These are phyloP conservation scores for Auanema freiburgensis DNA, from an alignment of 2,888 invertebrate genomes.

Conservation along the genomic window DNA sequence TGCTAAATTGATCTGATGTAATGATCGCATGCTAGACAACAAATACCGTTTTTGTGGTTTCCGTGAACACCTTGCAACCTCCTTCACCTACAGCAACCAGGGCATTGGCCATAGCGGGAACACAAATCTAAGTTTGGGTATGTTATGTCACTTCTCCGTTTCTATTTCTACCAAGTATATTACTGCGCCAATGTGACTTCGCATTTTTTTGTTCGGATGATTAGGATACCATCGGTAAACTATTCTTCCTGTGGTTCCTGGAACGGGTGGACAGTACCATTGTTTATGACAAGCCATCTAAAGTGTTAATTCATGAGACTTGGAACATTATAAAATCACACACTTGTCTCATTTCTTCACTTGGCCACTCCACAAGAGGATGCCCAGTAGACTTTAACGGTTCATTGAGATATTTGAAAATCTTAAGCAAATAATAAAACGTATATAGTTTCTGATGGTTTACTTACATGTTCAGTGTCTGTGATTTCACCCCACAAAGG, in stretches of 20 bases:
- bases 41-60: no score
- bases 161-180: constrained; percentile 38
- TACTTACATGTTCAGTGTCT: constrained; percentile 28
- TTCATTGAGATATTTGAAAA: constrained; percentile 55
- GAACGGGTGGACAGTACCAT: constrained; percentile 33
- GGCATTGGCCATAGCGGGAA: constrained; percentile 36
- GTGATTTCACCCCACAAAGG: constrained; percentile 27
- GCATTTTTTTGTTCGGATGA: constrained; percentile 82
- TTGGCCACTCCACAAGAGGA: constrained; percentile 83
- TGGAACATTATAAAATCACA: constrained; percentile 1
- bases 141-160: not conserved
- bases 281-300: constrained; percentile 28
- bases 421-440: constrained; percentile 24
- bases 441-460: constrained; percentile 4
- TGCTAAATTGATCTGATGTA: no score
- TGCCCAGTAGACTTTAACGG: constrained; percentile 54
- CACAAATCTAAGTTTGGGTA: constrained; percentile 20
- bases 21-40: no score
- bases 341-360: constrained; percentile 71
- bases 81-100: constrained; percentile 38
- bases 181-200: constrained; percentile 86
- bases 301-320: not conserved
- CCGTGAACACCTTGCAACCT: constrained; percentile 12
- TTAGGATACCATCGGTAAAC: constrained; percentile 80
- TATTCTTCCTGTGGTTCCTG: constrained; percentile 39